Conservation (phyloP, 53 echinoderm and acorn worm species). For the Henricia sp. region DNA sequence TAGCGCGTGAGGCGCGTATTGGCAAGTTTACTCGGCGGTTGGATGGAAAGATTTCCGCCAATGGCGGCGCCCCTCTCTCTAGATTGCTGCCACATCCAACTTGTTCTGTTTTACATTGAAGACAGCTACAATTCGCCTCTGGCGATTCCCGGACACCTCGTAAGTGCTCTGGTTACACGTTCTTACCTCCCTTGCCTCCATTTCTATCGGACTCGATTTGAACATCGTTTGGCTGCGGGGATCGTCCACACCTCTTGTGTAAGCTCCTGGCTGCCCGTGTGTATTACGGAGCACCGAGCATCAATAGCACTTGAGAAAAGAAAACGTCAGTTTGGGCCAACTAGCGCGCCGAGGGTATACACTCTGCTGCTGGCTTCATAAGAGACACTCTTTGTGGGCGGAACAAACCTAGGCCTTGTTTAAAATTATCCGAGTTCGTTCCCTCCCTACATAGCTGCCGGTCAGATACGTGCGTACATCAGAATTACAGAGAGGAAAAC, state of each 20-base stretch:
- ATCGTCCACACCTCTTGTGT: neutral
- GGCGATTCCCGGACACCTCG: slow-evolving; percentile 50
- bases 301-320: slow-evolving; percentile 16
- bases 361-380: neutral
- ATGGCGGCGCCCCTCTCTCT: neutral
- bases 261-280: neutral
- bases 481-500: neutral
- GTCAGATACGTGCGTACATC: slow-evolving; percentile 12
- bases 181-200: slow-evolving; percentile 42
- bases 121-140: neutral
- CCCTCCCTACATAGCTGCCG: slow-evolving; percentile 6
- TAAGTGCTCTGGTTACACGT: slow-evolving; percentile 57
- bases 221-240: slow-evolving; percentile 32
- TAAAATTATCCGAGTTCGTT: slow-evolving; percentile 26
- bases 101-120: no score
- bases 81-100: no score
- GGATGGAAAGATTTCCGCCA: slow-evolving; percentile 5
- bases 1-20: neutral
- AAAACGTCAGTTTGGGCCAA: slow-evolving; percentile 7
- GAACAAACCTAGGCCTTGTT: slow-evolving; percentile 12
- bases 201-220: slow-evolving; percentile 10
- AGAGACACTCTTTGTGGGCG: slow-evolving; percentile 48
- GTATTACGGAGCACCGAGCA: slow-evolving; percentile 30
- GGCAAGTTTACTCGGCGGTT: slow-evolving; percentile 38
- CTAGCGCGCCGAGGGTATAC: neutral